Base-by-base conservation (phyloP, 2,113 vertebrate species). In the Hippocampus mohnikei region DNA sequence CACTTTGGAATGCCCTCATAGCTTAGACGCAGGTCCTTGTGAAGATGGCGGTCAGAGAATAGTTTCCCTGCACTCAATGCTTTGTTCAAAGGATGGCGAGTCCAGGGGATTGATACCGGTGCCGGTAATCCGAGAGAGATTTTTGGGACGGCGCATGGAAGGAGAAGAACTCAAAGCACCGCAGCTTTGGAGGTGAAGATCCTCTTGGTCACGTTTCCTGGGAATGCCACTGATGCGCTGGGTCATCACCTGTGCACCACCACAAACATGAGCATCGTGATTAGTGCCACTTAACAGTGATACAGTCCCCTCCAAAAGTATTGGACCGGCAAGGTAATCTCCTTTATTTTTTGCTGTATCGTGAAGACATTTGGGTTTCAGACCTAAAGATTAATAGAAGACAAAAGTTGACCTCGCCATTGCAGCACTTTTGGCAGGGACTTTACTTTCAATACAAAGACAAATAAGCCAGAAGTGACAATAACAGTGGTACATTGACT, bases 131-230 rank as follows among this genome's bases (percentile, higher is more conserved):
- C 85, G 70, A 67, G 8, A 58, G 80, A 78, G 71, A 64, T 80
- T 75, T 81, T 88, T 88, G 67, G 91, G 73, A 75, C 82, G 89
- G 58, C 77, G 86, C 64, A 85, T 65, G 60, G 87, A 92, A 66
- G 92, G 90, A 5, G 91, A 94, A 72, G 90, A 95, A 80, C 95
- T 97, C 74, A 97, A 88, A 2, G 94, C 95, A 0, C 95, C 95
- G 1, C 95, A 97, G 88, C 95, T 97, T 87, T 85, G 94, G n/a
- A 96, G 94, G 76, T 97, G 95, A 67, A 97, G 91, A 8, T 96
- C 95, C 55, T 91, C 92, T 2, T 89, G 90, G 23, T 76, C 87
- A 1, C 84, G 88, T 75, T 94, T 94, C 73, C 93, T 89, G 61
- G 92, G 91, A 78, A 89, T 85, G 74, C 69, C 80, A 59, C 72